Percentiles rank a stretch among this genome's conserved stretches.
Conservation (phyloP, 2,797 vertebrate species). For the Silurus lanzhouensis region DNA sequence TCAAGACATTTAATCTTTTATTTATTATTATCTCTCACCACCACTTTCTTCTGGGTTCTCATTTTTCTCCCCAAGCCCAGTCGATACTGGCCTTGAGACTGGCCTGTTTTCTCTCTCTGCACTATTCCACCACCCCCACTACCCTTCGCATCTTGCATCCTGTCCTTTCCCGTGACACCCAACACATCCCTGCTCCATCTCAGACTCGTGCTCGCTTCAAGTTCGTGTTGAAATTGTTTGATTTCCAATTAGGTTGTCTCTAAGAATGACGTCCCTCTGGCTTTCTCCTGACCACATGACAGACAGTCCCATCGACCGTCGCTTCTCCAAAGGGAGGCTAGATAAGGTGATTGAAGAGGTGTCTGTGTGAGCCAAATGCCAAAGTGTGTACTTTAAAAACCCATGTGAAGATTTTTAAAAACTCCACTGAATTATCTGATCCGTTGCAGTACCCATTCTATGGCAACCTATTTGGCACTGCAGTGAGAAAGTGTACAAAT, state of each 20-base stretch:
- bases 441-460: background rate
- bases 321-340: background rate
- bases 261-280: constrained; percentile 23
- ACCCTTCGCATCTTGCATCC: constrained; percentile 1
- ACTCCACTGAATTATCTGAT: constrained; percentile 13
- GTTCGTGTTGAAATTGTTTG: constrained; percentile 46
- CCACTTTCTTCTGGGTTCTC: constrained; percentile 40
- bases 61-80: constrained; percentile 52
- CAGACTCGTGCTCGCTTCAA: background rate
- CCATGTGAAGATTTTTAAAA: constrained; percentile 26
- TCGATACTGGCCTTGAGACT: constrained; percentile 55
- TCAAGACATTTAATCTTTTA: constrained; percentile 57
- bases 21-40: constrained; percentile 51
- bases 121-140: background rate
- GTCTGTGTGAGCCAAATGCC: background rate
- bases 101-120: constrained; percentile 33
- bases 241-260: constrained; percentile 55
- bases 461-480: constrained; percentile 1
- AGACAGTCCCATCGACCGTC: constrained; percentile 12
- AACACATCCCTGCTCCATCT: constrained; percentile 27
- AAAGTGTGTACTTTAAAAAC: constrained; percentile 6
- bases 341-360: background rate
- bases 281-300: constrained; percentile 13
- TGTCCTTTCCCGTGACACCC: constrained; percentile 40
- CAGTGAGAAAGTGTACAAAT: constrained; percentile 4